Evolutionary conservation across 1,140 invertebrate species (phyloP), one percentile per base, ranked within the genome.

Genomic region (Agraylea sexmaculata): DNA sequence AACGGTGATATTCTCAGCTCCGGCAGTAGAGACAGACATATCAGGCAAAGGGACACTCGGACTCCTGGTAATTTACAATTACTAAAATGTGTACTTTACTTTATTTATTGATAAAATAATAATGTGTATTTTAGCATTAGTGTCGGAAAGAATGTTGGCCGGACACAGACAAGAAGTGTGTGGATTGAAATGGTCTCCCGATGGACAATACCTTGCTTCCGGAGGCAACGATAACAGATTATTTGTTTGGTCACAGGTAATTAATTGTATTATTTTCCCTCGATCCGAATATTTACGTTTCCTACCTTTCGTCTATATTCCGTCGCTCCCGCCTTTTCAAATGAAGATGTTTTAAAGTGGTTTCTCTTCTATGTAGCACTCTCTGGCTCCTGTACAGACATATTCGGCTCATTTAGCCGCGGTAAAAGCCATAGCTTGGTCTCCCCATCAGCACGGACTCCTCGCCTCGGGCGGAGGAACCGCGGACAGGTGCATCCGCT

Each of bases 391-490:
- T 0, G 79, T 93, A 25, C 93, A 99, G 61, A 95, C 89, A 0
- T 99, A 99, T 60, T 91, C 88, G 0, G 90, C 98, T 51, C 96
- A 99, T 68, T 70, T 93, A 53, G 96, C 96, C 0, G 96, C 96
- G 0, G 96, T 99, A 1, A 96, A 96, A 69, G 96, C 96, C 0
- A 97, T 99, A 52, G 94, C 96, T 3, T 99, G 96, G 96, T 98
- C 93, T 3, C 94, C 94, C 0, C 95, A 99, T 68, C 94, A 99
- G 64, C 95, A 98, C 62, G 95, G 96, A 1, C 66, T 99, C 23
- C 66, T 99, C 30, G 95, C 96, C 1, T 93, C 87, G 43, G 96
- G 96, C 25, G 94, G 96, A 19, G 96, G 96, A 13, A 99, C 96
- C 0, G 95, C 96, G 3, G 96, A 99, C 66, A 70, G 91, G n/a